Evolutionary conservation across 1,140 invertebrate species (phyloP).

Genomic region (Papilio polyxenes): DNA sequence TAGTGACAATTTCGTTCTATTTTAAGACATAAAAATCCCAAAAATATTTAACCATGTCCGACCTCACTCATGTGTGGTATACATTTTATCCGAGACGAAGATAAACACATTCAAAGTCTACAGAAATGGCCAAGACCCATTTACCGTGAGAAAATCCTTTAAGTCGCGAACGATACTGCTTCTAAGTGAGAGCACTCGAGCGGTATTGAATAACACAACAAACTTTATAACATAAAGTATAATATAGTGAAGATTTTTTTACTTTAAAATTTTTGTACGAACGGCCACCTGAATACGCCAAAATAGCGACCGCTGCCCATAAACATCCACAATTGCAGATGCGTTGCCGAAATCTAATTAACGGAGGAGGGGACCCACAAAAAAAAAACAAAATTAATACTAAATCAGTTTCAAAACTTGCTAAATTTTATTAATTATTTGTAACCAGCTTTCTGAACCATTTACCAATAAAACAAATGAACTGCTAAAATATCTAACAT

Average conservation of each 20-base stretch:
- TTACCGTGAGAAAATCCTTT: constrained; percentile 21
- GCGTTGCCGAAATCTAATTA: too few relatives aligned
- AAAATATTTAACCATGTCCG: background rate
- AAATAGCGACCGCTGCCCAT: too few relatives aligned
- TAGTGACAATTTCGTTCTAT: background rate
- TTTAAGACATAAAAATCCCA: background rate
- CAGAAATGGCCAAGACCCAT: constrained; percentile 11
- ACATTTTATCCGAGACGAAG: background rate
- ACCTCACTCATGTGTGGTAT: background rate
- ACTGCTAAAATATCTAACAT: too few relatives aligned
- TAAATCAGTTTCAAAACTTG: too few relatives aligned
- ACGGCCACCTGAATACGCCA: too few relatives aligned
- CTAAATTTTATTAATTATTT: too few relatives aligned
- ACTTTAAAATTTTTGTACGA: too few relatives aligned
- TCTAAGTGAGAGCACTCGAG: constrained; percentile 7
- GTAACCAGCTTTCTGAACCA: too few relatives aligned
- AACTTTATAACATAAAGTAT: background rate
- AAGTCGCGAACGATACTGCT: constrained; percentile 13
- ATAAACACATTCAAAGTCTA: constrained; percentile 23
- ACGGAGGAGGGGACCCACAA: too few relatives aligned
- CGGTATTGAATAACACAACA: constrained; percentile 1
- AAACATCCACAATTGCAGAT: too few relatives aligned
- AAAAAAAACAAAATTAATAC: too few relatives aligned
- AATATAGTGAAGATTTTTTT: background rate
- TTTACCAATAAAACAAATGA: too few relatives aligned